Percentiles rank a stretch among this genome's conserved stretches.
Conservation (phyloP, 2,797 vertebrate species). For the Syncerus caffer region DNA sequence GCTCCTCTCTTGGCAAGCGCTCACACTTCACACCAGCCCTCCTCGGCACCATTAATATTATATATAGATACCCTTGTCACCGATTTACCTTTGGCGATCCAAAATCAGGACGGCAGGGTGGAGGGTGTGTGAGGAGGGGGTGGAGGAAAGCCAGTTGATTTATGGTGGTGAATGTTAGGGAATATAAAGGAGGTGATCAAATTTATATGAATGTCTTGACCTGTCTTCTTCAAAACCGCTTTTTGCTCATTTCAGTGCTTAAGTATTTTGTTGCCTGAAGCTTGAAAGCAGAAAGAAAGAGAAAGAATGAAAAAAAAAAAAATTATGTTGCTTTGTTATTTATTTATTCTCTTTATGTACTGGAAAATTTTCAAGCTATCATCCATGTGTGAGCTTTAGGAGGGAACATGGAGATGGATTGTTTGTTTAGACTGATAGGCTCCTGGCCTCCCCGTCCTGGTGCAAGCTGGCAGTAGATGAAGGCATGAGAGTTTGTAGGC, state of each 20-base stretch:
- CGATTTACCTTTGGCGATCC: constrained; percentile 93
- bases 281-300: not conserved
- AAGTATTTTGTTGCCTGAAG: constrained; percentile 71
- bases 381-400: not conserved
- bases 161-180: constrained; percentile 83
- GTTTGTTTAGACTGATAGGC: not conserved
- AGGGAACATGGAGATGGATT: not conserved
- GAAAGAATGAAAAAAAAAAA: not conserved
- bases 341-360: constrained; percentile 31
- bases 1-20: constrained; percentile 93
- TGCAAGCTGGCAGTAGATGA: not conserved
- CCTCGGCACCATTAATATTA: constrained; percentile 95
- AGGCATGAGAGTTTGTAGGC: not conserved
- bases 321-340: constrained; percentile 6
- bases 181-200: constrained; percentile 88
- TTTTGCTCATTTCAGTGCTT: constrained; percentile 73
- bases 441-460: not conserved
- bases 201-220: constrained; percentile 89
- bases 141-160: constrained; percentile 83
- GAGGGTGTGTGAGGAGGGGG: constrained; percentile 78
- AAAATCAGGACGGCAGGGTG: constrained; percentile 88
- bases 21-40: constrained; percentile 87
- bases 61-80: constrained; percentile 99
- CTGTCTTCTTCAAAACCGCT: constrained; percentile 81
- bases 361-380: constrained; percentile 57